A percentile compares a stretch with the other conserved stretches of the same genome.
Evolutionary conservation across 92 coral and sea anemone genomes (phyloP).

Genomic region (Palythoa caribaeorum): DNA sequence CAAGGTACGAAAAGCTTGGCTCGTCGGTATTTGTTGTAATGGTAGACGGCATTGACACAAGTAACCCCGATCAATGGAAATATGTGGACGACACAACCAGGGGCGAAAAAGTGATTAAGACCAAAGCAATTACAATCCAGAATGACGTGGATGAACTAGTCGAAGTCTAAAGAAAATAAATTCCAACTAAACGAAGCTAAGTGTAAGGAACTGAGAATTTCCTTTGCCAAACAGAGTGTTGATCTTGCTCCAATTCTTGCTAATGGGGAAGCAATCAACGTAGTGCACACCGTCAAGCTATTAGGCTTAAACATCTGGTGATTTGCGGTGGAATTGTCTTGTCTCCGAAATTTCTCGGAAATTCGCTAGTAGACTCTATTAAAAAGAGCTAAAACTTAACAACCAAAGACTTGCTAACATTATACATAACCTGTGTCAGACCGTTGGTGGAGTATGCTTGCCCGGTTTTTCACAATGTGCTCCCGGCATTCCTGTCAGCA

Average conservation of each 20-base stretch:
- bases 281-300: background rate
- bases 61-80: background rate
- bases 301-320: background rate
- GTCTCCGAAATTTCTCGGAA: background rate
- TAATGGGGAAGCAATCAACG: constrained; percentile 1
- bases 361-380: too few species aligned
- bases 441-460: too few species aligned
- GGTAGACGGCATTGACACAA: constrained; percentile 33
- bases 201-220: background rate
- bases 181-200: background rate
- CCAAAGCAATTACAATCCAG: background rate
- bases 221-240: background rate
- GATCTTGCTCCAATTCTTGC: background rate
- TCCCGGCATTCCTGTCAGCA: too few species aligned
- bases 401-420: too few species aligned
- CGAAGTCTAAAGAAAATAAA: background rate
- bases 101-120: background rate
- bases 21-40: constrained; percentile 50
- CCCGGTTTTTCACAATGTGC: too few species aligned
- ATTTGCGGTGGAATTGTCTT: background rate
- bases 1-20: constrained; percentile 19
- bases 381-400: too few species aligned
- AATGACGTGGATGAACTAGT: background rate
- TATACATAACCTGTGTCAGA: too few species aligned
- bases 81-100: background rate